Base-by-base conservation (phyloP, 2,888 invertebrate species). In the Synergus japonicus region DNA sequence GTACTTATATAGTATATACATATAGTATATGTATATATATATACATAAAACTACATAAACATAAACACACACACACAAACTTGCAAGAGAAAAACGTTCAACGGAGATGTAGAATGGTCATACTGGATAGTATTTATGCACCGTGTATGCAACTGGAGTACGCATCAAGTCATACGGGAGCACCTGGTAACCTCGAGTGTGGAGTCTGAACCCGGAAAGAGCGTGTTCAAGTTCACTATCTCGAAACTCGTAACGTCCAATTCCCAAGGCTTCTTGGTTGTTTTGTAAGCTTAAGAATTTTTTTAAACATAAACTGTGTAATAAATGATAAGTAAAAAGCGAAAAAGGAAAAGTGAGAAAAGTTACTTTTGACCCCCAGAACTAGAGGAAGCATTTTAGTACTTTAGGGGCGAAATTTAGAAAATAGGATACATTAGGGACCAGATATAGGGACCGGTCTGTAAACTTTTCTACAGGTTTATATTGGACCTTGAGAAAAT, bases 141-240 rank as follows among this genome's bases (percentile, higher is more conserved):
- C 81, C 77, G 78, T 76, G 82, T 85, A 81, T 85, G 85, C 83
- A 84, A 78, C 80, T 76, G 63, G 81, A 78, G 60, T 81, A 83
- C 82, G 84, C 84, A 81, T 43, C n/a, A 58, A 65, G 73, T 49
- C 80, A 41, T 37, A 54, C 41, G 9, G 15, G n/a, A 73, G 73
- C 54, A 73, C 73, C 73, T 73, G 73, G 73, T 73, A 73, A 73
- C 73, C 73, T 54, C 54, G 29, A 54, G 73, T 43, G 43, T 37
- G 37, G 63, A 73, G 41, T 37, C 49, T 73, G 73, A 73, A 73
- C 73, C 73, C 73, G 73, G 73, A 73, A 73, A 54, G 73, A 73
- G 54, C 73, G 54, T 73, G 73, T 54, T 73, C 73, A 73, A 69
- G 69, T 69, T 69, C 49, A 49, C 49, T 69, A 69, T 69, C 69